Percentiles rank a stretch among this genome's conserved stretches.
Conservation (phyloP, 2,113 vertebrate genomes). For the Meleagris gallopavo region DNA sequence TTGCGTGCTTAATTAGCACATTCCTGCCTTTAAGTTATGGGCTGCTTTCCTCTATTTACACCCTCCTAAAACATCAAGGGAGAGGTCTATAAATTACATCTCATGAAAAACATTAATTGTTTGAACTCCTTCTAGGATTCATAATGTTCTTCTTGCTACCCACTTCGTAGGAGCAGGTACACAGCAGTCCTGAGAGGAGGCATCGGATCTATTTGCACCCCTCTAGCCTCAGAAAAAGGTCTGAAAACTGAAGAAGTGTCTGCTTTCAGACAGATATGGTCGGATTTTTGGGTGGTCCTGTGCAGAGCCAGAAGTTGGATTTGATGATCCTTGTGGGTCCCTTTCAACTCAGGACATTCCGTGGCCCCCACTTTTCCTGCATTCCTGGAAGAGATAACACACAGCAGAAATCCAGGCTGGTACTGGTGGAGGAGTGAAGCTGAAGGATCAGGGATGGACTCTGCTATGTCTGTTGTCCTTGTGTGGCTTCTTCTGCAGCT, state of each 20-base stretch:
- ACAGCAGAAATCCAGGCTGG: background rate
- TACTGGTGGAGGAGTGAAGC: background rate
- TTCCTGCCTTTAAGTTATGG: slow-evolving; percentile 31
- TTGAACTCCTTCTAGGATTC: background rate
- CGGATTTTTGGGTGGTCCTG: too few relatives aligned
- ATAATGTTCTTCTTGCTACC: background rate
- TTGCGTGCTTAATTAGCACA: slow-evolving; percentile 44
- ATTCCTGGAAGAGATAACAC: background rate
- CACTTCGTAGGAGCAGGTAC: accelerated
- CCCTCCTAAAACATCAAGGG: slow-evolving; percentile 40
- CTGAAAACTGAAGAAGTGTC: too few relatives aligned
- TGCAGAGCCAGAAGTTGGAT: too few relatives aligned
- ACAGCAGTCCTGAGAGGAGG: background rate
- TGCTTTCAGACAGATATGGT: too few relatives aligned
- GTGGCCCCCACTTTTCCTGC: background rate
- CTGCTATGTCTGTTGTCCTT: background rate
- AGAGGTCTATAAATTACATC: slow-evolving; percentile 29
- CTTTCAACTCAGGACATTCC: too few relatives aligned
- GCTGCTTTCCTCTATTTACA: slow-evolving; percentile 37
- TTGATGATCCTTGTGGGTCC: too few relatives aligned
- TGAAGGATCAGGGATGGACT: background rate
- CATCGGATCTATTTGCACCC: background rate
- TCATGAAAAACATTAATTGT: slow-evolving; percentile 9
- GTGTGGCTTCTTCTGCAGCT: background rate
- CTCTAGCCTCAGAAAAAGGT: too few relatives aligned